Base-by-base conservation (phyloP, 2,113 vertebrate species). In the Etia nguti region DNA sequence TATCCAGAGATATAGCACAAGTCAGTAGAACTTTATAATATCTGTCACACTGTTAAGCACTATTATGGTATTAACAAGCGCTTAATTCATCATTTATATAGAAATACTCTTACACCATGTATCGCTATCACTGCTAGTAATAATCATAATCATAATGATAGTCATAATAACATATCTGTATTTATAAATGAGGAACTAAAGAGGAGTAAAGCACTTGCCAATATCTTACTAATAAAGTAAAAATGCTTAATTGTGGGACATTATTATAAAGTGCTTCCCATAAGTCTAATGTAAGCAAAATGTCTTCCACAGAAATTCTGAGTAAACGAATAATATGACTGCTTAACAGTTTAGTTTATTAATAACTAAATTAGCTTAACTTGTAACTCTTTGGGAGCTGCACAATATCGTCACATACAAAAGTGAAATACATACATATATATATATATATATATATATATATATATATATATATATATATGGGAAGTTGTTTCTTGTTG, bases 381-480 rank as follows among this genome's bases (percentile, higher is more conserved):
- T 50, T 50, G 48, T 20, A 20, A 50, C 16, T 41, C 48, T 50
- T 50, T 18, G 16, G 16, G 4, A 41, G 38, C 10, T 41, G 38
- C 38, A 41, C 38, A 11, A 41, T 11, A 12, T 41, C 4, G 38
- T 41, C 10, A 41, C 38, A 12, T 41, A 41, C 10, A 12, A 41
- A 41, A 41, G 10, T 12, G 38, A 41, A 10, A 38, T 36, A 36
- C 2, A 36, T 36, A 36, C 8, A 36, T 8, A 8, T 8, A 8
- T 2, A 34, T 8, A 36, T 8, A 8, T 8, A 34, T 1, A 8
- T 1, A 20, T 10, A 10, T 1, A 20, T 20, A 9, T 10, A n/a
- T 6, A 10, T 1, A n/a, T 10, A 6, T 2, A 22, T 6, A 13
- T 13, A 7, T 13, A 5, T 31, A 5, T 31, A 3, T 8, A 0